Evolutionary conservation across 2,797 vertebrate genomes (phyloP).

Genomic region (Spinibarbus caldwelli): DNA sequence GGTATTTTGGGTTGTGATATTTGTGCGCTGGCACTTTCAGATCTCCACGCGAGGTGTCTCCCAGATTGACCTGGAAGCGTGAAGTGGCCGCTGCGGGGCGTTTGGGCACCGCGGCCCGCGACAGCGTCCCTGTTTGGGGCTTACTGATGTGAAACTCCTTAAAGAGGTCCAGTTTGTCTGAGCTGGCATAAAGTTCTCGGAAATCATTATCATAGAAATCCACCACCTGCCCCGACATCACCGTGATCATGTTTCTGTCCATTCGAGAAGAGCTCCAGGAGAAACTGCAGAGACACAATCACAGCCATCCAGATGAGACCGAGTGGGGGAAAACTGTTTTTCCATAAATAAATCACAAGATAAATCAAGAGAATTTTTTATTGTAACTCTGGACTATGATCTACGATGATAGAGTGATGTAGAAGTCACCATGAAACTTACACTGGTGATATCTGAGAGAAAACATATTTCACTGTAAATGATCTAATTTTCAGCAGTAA

Average conservation of each 20-base stretch:
- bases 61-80: conserved; percentile 78
- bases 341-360: too few species aligned
- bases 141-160: conserved; percentile 82
- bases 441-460: too few species aligned
- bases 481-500: too few species aligned
- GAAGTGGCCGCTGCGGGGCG: conserved; percentile 67
- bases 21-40: conserved; percentile 87
- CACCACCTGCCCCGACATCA: conserved; percentile 90
- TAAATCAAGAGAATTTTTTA: too few species aligned
- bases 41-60: conserved; percentile 55
- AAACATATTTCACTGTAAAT: too few species aligned
- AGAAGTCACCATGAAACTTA: too few species aligned
- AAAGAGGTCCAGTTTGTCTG: conserved; percentile 86
- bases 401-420: too few species aligned
- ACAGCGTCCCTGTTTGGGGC: conserved; percentile 29
- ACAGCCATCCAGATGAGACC: not conserved
- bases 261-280: conserved; percentile 90
- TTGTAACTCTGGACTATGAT: too few species aligned
- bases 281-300: conserved; percentile 76
- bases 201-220: conserved; percentile 92
- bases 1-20: conserved; percentile 92
- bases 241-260: conserved; percentile 90
- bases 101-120: conserved; percentile 54
- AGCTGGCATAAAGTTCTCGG: conserved; percentile 91
- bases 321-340: too few species aligned